A percentile compares a stretch with the other conserved stretches of the same genome.
Evolutionary conservation across 2,888 invertebrate species (phyloP).

Genomic region (Pimpla rufipes): DNA sequence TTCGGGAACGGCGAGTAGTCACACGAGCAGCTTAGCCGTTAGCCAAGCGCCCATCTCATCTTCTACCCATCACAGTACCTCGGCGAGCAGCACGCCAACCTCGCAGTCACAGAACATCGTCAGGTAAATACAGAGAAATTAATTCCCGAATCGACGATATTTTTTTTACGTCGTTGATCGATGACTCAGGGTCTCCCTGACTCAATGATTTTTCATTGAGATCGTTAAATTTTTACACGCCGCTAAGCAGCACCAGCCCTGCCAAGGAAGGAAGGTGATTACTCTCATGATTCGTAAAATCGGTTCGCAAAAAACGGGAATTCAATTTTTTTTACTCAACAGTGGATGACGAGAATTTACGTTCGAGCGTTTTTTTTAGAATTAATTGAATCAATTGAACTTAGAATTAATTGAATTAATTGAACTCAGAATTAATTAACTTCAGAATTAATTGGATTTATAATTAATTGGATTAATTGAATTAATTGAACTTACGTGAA

Average conservation of each 20-base stretch:
- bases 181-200: not conserved
- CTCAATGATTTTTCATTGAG: slow-evolving; percentile 25
- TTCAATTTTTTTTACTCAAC: not conserved
- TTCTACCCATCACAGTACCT: slow-evolving; percentile 71
- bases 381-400: too few relatives aligned
- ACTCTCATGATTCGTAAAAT: slow-evolving; percentile 37
- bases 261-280: slow-evolving; percentile 84
- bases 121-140: slow-evolving; percentile 76
- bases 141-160: not conserved
- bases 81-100: slow-evolving; percentile 78
- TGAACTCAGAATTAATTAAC: too few relatives aligned
- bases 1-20: slow-evolving; percentile 69
- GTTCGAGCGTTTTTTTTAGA: too few relatives aligned
- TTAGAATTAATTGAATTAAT: too few relatives aligned
- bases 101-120: slow-evolving; percentile 83
- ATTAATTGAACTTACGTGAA: too few relatives aligned
- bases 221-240: slow-evolving; percentile 53
- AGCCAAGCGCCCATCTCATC: slow-evolving; percentile 72
- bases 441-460: too few relatives aligned
- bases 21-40: slow-evolving; percentile 73
- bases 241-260: slow-evolving; percentile 77
- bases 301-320: not conserved
- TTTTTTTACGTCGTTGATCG: too few relatives aligned
- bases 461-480: too few relatives aligned
- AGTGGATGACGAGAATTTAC: too few relatives aligned